phyloP scores from a whole-genome alignment of 1,140 invertebrate species.

The Bombus vancouverensis region DNA sequence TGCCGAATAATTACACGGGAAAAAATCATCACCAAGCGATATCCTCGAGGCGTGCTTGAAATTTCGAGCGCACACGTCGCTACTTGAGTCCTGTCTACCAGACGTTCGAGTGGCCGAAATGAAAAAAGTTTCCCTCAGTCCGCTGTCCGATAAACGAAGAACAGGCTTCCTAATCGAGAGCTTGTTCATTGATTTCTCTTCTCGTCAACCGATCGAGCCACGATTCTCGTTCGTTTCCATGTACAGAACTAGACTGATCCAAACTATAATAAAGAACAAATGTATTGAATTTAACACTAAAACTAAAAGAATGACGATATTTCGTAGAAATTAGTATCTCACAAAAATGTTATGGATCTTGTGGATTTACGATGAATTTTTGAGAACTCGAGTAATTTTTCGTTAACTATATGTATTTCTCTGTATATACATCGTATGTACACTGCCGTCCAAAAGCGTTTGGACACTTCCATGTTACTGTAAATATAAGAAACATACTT shows the following conservation, averaged over 20 bases:
- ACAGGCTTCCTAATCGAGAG: constrained; percentile 14
- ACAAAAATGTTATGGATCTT: no score
- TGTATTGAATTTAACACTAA: no score
- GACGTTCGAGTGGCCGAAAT: constrained; percentile 43
- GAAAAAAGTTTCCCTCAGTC: constrained; percentile 56
- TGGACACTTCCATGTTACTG: no score
- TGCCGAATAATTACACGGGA: constrained; percentile 13
- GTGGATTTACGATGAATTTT: no score
- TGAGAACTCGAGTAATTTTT: no score
- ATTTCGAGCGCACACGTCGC: constrained; percentile 22
- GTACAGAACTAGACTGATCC: constrained; percentile 21
- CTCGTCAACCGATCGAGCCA: not conserved
- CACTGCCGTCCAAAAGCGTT: no score
- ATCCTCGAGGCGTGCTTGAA: constrained; percentile 16
- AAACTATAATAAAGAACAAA: constrained; percentile 33
- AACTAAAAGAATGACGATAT: no score
- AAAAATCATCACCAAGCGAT: not conserved
- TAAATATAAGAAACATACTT: no score
- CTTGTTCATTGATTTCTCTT: not conserved
- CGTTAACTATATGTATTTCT: no score
- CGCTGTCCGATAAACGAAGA: constrained; percentile 39
- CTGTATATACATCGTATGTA: no score
- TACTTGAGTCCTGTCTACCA: not conserved
- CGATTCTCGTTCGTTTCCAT: not conserved
- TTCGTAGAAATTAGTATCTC: no score